Evolutionary conservation across 35 echinoderm and acorn worm species (phyloP).

Genomic region (Chiridota heheva): DNA sequence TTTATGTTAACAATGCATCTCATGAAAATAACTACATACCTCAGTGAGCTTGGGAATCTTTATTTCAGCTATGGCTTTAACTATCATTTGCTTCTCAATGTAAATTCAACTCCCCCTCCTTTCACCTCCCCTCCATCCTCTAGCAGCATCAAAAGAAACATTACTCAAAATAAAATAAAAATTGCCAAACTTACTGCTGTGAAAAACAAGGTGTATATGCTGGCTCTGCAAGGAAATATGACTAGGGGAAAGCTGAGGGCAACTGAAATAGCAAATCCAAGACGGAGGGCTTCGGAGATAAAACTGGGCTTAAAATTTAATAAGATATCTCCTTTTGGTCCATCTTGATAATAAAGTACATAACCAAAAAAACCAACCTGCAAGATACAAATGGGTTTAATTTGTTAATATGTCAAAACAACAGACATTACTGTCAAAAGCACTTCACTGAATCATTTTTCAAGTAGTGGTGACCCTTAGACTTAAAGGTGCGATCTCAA

Average conservation of each 20-base stretch:
- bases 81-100: too few relatives aligned
- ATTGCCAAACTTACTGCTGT: slow-evolving; percentile 67
- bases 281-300: slow-evolving; percentile 60
- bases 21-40: too few relatives aligned
- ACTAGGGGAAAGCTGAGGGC: slow-evolving; percentile 86
- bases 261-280: slow-evolving; percentile 76
- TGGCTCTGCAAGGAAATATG: slow-evolving; percentile 88
- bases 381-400: background rate
- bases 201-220: slow-evolving; percentile 82
- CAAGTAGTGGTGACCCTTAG: too few relatives aligned
- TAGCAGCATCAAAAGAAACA: background rate
- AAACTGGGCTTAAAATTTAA: slow-evolving; percentile 73
- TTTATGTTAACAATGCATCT: too few relatives aligned
- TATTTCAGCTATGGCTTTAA: too few relatives aligned
- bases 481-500: too few relatives aligned
- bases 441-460: too few relatives aligned
- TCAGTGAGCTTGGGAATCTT: too few relatives aligned
- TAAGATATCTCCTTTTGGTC: slow-evolving; percentile 84
- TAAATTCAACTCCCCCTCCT: too few relatives aligned
- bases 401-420: background rate
- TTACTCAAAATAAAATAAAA: background rate
- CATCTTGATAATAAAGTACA: slow-evolving; percentile 62
- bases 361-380: slow-evolving; percentile 98
- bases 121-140: too few relatives aligned
- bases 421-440: too few relatives aligned